Evolutionary conservation across 2,113 vertebrate species (phyloP).

Genomic region (Aleadryas rufinucha): DNA sequence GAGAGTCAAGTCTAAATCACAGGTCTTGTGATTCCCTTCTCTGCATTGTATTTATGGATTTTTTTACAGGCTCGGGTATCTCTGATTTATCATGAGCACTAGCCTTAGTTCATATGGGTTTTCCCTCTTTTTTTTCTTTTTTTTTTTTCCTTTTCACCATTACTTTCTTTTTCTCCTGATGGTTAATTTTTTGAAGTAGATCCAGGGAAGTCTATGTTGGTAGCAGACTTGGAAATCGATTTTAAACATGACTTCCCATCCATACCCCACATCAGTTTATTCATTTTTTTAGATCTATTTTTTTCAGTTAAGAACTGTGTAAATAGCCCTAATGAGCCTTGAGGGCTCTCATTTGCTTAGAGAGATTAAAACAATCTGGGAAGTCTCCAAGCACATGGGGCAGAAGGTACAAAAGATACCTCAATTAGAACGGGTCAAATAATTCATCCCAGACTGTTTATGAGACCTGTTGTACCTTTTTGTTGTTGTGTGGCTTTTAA

Average conservation of each 20-base stretch:
- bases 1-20: not conserved
- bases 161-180: not conserved
- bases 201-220: not conserved
- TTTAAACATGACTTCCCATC: conserved; percentile 53
- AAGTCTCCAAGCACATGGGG: not conserved
- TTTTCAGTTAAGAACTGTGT: conserved; percentile 67
- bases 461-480: not conserved
- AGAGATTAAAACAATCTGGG: conserved; percentile 60
- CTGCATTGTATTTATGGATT: not conserved
- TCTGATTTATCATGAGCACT: not conserved
- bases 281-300: conserved; percentile 61
- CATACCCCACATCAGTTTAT: conserved; percentile 35
- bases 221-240: not conserved
- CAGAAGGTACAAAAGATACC: not conserved
- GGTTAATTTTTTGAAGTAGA: not conserved
- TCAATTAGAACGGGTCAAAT: not conserved
- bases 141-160: not conserved
- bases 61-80: not conserved
- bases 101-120: not conserved
- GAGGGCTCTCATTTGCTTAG: conserved; percentile 68
- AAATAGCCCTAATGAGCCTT: conserved; percentile 70
- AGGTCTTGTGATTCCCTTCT: not conserved
- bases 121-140: not conserved
- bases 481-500: not conserved
- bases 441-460: not conserved